Percentiles rank a stretch among this genome's conserved stretches.
These are phyloP conservation scores for Plusia festucae DNA, from an alignment of 2,888 invertebrate genomes.

Conservation along the genomic window DNA sequence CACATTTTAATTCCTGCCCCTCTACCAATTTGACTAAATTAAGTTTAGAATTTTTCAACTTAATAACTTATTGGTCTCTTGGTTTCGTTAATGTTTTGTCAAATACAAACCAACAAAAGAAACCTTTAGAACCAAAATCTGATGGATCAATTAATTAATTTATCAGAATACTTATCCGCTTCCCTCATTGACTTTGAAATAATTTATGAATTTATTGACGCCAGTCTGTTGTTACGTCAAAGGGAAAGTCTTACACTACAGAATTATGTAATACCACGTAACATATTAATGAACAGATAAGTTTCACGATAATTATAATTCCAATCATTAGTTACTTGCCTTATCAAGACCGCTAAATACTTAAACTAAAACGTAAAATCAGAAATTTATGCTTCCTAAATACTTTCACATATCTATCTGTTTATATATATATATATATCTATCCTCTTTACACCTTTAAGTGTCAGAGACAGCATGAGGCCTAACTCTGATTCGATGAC, in stretches of 20 bases:
- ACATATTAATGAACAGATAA: neutral
- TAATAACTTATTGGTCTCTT: neutral
- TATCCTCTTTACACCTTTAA: too few species aligned
- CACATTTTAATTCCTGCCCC: conserved; percentile 29
- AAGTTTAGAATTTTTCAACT: neutral
- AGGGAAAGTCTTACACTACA: neutral
- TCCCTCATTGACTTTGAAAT: neutral
- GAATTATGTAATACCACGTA: neutral
- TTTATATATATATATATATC: too few species aligned
- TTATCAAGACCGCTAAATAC: too few species aligned
- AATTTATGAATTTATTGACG: neutral
- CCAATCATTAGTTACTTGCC: neutral
- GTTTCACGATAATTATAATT: neutral
- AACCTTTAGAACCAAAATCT: too few species aligned
- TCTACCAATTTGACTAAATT: conserved; percentile 26
- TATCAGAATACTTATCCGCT: too few species aligned
- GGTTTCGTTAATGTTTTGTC: neutral
- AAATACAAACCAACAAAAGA: neutral
- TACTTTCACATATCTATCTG: too few species aligned
- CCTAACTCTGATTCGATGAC: too few species aligned
- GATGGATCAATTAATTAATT: too few species aligned
- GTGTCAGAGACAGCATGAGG: too few species aligned
- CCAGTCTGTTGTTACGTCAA: neutral
- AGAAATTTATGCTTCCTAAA: too few species aligned
- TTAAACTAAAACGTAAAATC: too few species aligned